Conservation (phyloP, 2,113 vertebrate genomes). For the Tragelaphus scriptus region DNA sequence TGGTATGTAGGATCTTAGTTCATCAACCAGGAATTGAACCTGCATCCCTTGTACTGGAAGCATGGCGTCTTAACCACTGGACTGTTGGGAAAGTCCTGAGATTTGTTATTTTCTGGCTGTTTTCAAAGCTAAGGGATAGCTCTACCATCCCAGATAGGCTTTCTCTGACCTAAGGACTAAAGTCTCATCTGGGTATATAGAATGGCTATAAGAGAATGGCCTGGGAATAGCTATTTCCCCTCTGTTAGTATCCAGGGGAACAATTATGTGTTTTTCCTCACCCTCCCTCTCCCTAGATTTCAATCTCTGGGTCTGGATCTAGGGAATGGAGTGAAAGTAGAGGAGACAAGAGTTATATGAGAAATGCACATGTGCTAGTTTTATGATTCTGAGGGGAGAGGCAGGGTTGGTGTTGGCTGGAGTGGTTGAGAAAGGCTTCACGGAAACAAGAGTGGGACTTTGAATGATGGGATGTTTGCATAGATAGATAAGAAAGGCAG, state of each 20-base stretch:
- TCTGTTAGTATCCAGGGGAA: background rate
- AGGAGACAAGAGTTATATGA: background rate
- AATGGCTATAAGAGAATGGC: background rate
- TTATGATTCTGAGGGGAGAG: background rate
- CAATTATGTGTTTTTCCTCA: background rate
- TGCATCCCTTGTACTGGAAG: background rate
- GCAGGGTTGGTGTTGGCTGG: background rate
- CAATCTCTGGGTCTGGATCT: background rate
- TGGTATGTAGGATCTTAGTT: background rate
- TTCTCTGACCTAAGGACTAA: background rate
- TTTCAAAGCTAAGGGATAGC: background rate
- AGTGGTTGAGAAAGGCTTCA: background rate
- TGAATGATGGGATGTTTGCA: background rate
- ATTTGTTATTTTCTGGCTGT: background rate
- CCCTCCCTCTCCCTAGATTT: background rate
- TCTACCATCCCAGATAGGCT: background rate
- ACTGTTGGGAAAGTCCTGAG: background rate
- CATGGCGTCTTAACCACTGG: background rate
- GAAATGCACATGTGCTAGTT: background rate
- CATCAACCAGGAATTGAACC: background rate
- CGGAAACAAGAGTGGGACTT: background rate
- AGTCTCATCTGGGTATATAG: background rate
- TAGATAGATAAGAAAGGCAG: background rate
- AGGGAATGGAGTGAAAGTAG: background rate
- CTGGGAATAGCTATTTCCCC: background rate